Percentiles rank a stretch among this genome's conserved stretches.
phyloP scores from a whole-genome alignment of 2,888 invertebrate genomes.

The Petrolisthes manimaculis region DNA sequence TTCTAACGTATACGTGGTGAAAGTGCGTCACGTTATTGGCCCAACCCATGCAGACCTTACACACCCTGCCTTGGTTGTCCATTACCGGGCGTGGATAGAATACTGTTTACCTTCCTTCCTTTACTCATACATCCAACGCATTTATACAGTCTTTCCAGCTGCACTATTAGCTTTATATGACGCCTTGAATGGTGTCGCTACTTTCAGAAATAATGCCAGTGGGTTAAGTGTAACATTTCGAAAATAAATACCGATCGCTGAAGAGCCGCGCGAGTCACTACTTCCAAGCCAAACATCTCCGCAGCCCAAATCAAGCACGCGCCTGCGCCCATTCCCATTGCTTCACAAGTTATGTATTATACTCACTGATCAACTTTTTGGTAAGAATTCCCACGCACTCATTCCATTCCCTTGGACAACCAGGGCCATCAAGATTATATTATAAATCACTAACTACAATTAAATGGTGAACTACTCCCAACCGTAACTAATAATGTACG shows the following conservation, averaged over 20 bases:
- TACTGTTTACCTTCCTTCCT: not conserved
- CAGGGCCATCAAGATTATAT: no score
- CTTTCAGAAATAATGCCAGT: not conserved
- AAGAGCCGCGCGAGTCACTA: slow-evolving; percentile 29
- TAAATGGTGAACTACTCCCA: no score
- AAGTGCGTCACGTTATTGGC: no score
- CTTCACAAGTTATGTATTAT: not conserved
- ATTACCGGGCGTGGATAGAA: no score
- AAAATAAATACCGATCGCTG: slow-evolving; percentile 1
- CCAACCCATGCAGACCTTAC: no score
- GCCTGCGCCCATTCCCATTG: slow-evolving; percentile 10
- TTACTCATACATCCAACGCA: not conserved
- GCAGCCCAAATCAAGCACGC: not conserved
- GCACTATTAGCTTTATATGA: not conserved
- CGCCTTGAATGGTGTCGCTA: no score
- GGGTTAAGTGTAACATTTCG: not conserved
- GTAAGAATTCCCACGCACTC: slow-evolving; percentile 23
- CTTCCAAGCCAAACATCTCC: slow-evolving; percentile 24
- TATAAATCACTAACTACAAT: no score
- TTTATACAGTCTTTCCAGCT: not conserved
- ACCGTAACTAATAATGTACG: no score
- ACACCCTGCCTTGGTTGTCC: no score
- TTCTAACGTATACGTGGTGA: no score
- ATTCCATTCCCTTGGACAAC: not conserved
- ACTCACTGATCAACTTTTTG: not conserved